These are phyloP conservation scores for Gadus chalcogrammus DNA, from an alignment of 2,113 vertebrate species.

Conservation along the genomic window DNA sequence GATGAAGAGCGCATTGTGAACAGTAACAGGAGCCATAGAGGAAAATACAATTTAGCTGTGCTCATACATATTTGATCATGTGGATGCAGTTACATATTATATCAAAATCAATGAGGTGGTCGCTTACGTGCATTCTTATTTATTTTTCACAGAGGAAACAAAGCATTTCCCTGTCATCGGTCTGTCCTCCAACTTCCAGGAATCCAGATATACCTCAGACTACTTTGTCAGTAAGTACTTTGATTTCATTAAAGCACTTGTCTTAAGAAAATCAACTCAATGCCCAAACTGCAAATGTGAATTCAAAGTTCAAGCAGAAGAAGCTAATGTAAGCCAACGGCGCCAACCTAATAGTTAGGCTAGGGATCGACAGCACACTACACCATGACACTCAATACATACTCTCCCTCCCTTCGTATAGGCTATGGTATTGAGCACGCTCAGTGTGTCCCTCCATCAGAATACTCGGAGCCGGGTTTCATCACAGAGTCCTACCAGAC, in stretches of 20 bases:
- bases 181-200: constrained; percentile 83
- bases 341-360: no score
- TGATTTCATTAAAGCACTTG: constrained; percentile 1
- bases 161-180: constrained; percentile 90
- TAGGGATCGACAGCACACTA: no score
- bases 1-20: constrained; percentile 28
- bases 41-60: constrained; percentile 53
- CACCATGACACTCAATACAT: not conserved
- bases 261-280: constrained; percentile 12
- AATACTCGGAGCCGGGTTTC: constrained; percentile 97
- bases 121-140: constrained; percentile 58
- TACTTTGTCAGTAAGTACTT: constrained; percentile 97
- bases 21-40: constrained; percentile 59
- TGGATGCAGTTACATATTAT: constrained; percentile 67
- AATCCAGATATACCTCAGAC: constrained; percentile 94
- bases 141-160: constrained; percentile 82
- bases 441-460: constrained; percentile 96
- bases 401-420: constrained; percentile 49
- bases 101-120: constrained; percentile 67
- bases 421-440: constrained; percentile 97
- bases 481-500: constrained; percentile 99
- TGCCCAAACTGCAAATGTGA: not conserved
- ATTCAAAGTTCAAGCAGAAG: not conserved
- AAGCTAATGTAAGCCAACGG: no score
- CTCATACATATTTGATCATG: constrained; percentile 68